These are phyloP conservation scores for Pampusana beccarii DNA, from an alignment of 2,113 vertebrate species.

Conservation along the genomic window DNA sequence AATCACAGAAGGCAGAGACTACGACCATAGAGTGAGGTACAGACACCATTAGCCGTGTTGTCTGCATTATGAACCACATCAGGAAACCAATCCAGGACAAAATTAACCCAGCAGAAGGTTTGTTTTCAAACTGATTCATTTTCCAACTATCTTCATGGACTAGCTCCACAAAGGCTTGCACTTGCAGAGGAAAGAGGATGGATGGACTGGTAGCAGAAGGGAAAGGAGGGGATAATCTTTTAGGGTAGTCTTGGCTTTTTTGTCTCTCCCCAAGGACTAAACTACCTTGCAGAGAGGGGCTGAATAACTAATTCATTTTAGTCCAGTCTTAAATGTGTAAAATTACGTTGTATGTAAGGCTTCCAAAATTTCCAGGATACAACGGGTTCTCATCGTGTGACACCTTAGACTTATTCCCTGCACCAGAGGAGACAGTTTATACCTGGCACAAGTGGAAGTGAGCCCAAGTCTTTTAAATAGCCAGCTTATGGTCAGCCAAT, in stretches of 20 bases:
- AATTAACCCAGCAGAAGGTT: constrained; percentile 6
- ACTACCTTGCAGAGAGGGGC: not conserved
- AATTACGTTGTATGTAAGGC: not conserved
- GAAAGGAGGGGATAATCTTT: not conserved
- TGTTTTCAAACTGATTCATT: constrained; percentile 39
- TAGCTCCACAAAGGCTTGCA: not conserved
- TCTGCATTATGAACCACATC: constrained; percentile 26
- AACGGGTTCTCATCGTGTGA: not conserved
- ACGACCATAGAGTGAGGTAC: not conserved
- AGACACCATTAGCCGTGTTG: constrained; percentile 24
- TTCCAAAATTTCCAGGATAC: not conserved
- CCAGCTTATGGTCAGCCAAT: not conserved
- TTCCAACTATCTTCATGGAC: not conserved
- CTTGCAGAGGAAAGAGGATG: not conserved
- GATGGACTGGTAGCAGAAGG: not conserved
- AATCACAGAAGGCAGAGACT: constrained; percentile 58
- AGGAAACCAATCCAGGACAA: constrained; percentile 45
- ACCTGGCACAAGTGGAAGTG: not conserved
- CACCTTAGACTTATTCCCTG: not conserved
- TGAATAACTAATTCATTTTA: not conserved
- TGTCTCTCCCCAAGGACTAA: not conserved
- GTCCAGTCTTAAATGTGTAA: not conserved
- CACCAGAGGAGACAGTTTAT: not conserved
- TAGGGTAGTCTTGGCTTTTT: not conserved
- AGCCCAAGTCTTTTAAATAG: constrained; percentile 11